Evolutionary conservation across 1,140 invertebrate genomes (phyloP), one percentile per base, ranked within the genome.

Genomic region (Nymphalis io): DNA sequence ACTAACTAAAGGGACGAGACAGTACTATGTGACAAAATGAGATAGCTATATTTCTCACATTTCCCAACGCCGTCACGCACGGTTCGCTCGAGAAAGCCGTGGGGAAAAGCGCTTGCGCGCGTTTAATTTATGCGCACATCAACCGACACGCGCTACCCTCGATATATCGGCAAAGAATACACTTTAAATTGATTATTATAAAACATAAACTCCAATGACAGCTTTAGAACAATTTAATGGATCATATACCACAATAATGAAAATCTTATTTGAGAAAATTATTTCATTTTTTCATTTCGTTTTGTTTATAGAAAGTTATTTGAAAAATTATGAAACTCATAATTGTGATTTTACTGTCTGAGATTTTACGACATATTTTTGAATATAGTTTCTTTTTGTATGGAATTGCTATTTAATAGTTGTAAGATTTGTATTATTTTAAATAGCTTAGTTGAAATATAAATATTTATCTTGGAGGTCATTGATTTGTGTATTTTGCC

Each of bases 51-150:
- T 20, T 40, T 72, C 57, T 69, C 61, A 61, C 67, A 44, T 63
- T 70, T 60, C 53, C 40, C 58, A 15, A n/a, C 16, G 40, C 48
- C 69, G 72, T 72, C 72, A 77, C 72, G 70, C 75, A 69, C 63
- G 42, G 60, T 10, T 33, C 70, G 51, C 53, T 70, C 57, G 75
- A 74, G 75, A 78, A 78, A 78, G 75, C 68, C 51, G 69, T 46
- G 38, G 44, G 70, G 72, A 70, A 78, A 78, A 78, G 67, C 69
- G 51, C 40, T n/a, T 16, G 48, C 12, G 51, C 65, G 65, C 65
- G 23, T 55, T n/a, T 55, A 23, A 51, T 55, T 27, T 4, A 55
- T 55, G 51, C 20, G 46, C 20, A 51, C 46, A 20, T 46, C 20
- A 21, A 53, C 48, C 23, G 23, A 55, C 51, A 55, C 51, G 51